Percentiles rank a stretch among this genome's conserved stretches.
These are phyloP conservation scores for Drosophila erecta DNA, from an alignment of 1,140 invertebrate genomes.

Conservation along the genomic window DNA sequence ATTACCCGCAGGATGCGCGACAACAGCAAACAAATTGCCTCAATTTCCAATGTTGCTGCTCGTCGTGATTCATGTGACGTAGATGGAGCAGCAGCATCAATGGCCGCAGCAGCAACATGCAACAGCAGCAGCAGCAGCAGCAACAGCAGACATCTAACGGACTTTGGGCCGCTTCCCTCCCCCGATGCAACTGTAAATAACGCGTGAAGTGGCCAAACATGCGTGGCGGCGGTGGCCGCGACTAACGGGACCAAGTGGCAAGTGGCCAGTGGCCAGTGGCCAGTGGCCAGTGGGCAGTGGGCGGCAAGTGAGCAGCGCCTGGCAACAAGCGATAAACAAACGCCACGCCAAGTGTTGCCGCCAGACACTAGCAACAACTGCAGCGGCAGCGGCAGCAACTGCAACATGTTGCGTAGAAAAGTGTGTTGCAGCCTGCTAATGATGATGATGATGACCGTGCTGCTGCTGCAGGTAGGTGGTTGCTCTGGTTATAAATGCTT, in stretches of 20 bases:
- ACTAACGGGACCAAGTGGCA: slow-evolving; percentile 54
- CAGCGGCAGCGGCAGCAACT: slow-evolving; percentile 47
- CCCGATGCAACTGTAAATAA: slow-evolving; percentile 77
- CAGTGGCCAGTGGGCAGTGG: slow-evolving; percentile 74
- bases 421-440: slow-evolving; percentile 60
- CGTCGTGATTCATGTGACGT: slow-evolving; percentile 81
- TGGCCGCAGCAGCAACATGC: slow-evolving; percentile 50
- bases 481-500: slow-evolving; percentile 36
- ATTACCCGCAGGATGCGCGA: slow-evolving; percentile 83
- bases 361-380: slow-evolving; percentile 52
- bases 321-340: slow-evolving; percentile 82
- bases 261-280: slow-evolving; percentile 13
- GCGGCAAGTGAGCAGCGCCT: slow-evolving; percentile 74
- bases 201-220: slow-evolving; percentile 80
- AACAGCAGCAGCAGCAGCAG: slow-evolving; percentile 51
- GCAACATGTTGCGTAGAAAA: slow-evolving; percentile 52
- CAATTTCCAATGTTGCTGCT: slow-evolving; percentile 81
- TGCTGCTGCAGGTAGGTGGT: slow-evolving; percentile 36
- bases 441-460: slow-evolving; percentile 56
- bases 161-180: slow-evolving; percentile 58
- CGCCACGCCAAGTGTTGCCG: slow-evolving; percentile 74
- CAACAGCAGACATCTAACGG: slow-evolving; percentile 71
- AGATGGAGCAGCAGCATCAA: slow-evolving; percentile 52
- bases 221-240: slow-evolving; percentile 74
- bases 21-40: slow-evolving; percentile 84